Evolutionary conservation across 1,140 invertebrate species (phyloP).

Genomic region (Lasaia peninsularis): DNA sequence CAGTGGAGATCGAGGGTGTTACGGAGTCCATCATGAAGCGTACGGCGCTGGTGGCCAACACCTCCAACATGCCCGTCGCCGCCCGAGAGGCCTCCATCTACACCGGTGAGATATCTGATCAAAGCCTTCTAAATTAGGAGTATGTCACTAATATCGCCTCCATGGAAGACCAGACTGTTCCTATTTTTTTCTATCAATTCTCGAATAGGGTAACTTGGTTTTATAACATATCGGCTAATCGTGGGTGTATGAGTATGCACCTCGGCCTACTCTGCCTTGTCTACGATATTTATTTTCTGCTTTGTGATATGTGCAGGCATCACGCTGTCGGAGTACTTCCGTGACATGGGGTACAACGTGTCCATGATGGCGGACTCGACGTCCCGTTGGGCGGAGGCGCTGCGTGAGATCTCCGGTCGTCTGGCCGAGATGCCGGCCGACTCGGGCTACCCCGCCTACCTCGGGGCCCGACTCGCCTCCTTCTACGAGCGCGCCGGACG

Average conservation of each 20-base stretch:
- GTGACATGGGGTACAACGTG: conserved; percentile 99
- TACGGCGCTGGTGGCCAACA: conserved; percentile 99
- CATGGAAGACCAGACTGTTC: too few relatives aligned
- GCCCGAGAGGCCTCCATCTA: conserved; percentile 99
- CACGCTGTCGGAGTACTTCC: conserved; percentile 98
- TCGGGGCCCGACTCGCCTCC: conserved; percentile 97
- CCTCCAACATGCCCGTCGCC: conserved; percentile 99
- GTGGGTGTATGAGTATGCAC: too few relatives aligned
- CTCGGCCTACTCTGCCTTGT: too few relatives aligned
- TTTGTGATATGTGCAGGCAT: conserved; percentile 83
- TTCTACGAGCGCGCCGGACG: conserved; percentile 99
- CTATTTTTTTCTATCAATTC: too few relatives aligned
- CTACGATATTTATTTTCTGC: too few relatives aligned
- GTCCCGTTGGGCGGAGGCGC: conserved; percentile 99
- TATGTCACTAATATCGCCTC: too few relatives aligned
- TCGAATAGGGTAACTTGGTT: too few relatives aligned
- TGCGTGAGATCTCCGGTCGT: conserved; percentile 99
- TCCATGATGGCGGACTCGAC: conserved; percentile 99
- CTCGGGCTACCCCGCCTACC: conserved; percentile 99
- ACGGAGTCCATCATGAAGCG: conserved; percentile 99
- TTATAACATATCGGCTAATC: too few relatives aligned
- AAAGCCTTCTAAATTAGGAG: too few relatives aligned
- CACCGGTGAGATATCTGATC: conserved; percentile 83
- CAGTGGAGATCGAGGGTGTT: conserved; percentile 96
- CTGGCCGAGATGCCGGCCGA: conserved; percentile 99